A percentile compares a stretch with the other conserved stretches of the same genome.
phyloP scores from a whole-genome alignment of 2,113 vertebrate genomes.

The Vombatus ursinus region DNA sequence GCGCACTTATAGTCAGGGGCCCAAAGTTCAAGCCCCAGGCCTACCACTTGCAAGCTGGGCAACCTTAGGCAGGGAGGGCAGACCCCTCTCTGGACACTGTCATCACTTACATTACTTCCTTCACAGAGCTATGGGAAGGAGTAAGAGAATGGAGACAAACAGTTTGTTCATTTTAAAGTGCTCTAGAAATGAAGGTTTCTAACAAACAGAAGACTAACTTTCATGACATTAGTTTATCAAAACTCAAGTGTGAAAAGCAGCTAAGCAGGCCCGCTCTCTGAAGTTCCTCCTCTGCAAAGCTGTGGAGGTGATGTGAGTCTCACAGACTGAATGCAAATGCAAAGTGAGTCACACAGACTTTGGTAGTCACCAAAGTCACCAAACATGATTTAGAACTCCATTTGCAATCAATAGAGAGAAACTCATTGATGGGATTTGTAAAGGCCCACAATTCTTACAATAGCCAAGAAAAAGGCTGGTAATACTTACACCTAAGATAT shows the following conservation, averaged over 20 bases:
- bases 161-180: background rate
- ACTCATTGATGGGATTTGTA: background rate
- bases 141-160: background rate
- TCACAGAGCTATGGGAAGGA: background rate
- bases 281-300: background rate
- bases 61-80: background rate
- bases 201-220: background rate
- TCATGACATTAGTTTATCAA: background rate
- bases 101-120: background rate
- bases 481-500: slow-evolving; percentile 81
- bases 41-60: too few relatives aligned
- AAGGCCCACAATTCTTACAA: background rate
- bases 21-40: background rate
- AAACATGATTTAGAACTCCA: background rate
- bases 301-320: background rate
- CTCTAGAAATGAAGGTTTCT: background rate
- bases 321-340: too few relatives aligned
- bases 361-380: too few relatives aligned
- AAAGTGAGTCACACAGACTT: background rate
- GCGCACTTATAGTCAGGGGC: background rate
- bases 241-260: background rate
- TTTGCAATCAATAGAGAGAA: background rate
- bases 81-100: too few relatives aligned
- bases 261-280: background rate
- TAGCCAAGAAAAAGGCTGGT: background rate